Evolutionary conservation across 2,113 vertebrate species (phyloP).

Genomic region (Hymenochirus boettgeri): DNA sequence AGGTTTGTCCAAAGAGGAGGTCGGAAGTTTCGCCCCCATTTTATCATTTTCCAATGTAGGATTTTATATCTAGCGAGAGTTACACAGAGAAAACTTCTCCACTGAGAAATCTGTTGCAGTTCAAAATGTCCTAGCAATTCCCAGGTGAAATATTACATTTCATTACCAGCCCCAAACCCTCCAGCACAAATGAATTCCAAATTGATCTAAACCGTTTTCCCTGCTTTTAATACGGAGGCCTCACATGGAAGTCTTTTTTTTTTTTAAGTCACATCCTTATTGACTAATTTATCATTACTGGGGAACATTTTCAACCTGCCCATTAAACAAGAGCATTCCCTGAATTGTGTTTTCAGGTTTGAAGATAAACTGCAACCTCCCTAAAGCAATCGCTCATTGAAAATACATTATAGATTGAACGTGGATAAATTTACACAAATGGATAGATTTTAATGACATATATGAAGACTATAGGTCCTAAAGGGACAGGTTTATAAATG

Average conservation of each 20-base stretch:
- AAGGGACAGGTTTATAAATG: no score
- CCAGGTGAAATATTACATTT: constrained; percentile 43
- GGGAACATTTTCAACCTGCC: constrained; percentile 12
- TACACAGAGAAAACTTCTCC: background rate
- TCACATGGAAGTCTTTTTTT: background rate
- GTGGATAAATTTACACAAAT: no score
- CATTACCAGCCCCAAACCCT: constrained; percentile 45
- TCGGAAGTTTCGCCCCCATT: no score
- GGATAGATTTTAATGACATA: no score
- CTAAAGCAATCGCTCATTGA: no score
- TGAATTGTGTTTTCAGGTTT: background rate
- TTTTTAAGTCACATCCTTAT: constrained; percentile 25
- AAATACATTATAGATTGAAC: no score
- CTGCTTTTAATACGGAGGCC: background rate
- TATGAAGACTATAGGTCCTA: no score
- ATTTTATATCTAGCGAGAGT: no score
- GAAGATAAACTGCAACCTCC: background rate
- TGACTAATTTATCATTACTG: constrained; percentile 42
- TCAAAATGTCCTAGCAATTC: background rate
- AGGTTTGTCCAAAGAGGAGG: no score
- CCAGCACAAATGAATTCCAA: constrained; percentile 38
- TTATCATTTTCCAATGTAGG: no score
- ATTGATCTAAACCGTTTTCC: constrained; percentile 28
- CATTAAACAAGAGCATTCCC: background rate
- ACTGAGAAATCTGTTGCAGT: background rate